A percentile compares a stretch with the other conserved stretches of the same genome.
phyloP scores from a whole-genome alignment of 1,140 invertebrate genomes.

The Heliothis subflexa region DNA sequence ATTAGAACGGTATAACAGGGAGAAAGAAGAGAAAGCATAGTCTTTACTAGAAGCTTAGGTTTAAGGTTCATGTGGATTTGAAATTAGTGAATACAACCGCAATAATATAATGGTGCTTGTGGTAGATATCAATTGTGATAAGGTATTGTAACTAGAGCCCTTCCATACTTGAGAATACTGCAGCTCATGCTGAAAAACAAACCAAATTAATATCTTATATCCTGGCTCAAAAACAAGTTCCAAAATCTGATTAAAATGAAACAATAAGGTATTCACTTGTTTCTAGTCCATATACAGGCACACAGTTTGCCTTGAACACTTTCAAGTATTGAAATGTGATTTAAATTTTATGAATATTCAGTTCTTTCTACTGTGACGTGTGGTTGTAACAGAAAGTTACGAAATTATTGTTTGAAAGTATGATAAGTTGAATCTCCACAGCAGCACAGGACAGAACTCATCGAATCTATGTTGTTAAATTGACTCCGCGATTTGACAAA shows the following conservation, averaged over 20 bases:
- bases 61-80: conserved; percentile 49
- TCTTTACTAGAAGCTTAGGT: conserved; percentile 52
- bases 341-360: conserved; percentile 56
- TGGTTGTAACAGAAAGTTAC: conserved; percentile 45
- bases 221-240: background rate
- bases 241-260: conserved; percentile 25
- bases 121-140: conserved; percentile 30
- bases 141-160: background rate
- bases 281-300: conserved; percentile 44
- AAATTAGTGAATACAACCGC: conserved; percentile 54
- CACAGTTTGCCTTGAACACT: conserved; percentile 46
- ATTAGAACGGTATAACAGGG: conserved; percentile 95
- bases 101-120: conserved; percentile 36
- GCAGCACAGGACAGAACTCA: conserved; percentile 23
- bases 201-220: too few relatives aligned
- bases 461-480: conserved; percentile 46
- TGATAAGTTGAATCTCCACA: conserved; percentile 54
- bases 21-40: conserved; percentile 96
- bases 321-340: conserved; percentile 62
- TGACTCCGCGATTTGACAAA: conserved; percentile 40
- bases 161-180: background rate
- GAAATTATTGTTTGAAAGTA: conserved; percentile 44
- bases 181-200: too few relatives aligned
- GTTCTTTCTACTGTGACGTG: conserved; percentile 49
- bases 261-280: conserved; percentile 44